phyloP scores from a whole-genome alignment of 2,113 vertebrate species.

The Marcusenius ussheri region DNA sequence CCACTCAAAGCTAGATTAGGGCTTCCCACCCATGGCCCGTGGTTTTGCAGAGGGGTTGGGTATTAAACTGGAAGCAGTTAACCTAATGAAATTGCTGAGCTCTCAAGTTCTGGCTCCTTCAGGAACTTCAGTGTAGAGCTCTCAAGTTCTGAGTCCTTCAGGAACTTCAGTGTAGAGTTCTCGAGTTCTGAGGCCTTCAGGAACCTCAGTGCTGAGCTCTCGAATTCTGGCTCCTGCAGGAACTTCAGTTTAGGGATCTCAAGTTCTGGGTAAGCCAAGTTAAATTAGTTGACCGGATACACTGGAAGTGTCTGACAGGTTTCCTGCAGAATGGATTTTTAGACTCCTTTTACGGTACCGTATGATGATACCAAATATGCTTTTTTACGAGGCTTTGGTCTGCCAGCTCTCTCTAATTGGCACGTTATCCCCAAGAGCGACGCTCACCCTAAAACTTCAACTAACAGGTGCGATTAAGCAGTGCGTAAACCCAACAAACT shows the following conservation, averaged over 20 bases:
- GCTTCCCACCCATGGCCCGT: not conserved
- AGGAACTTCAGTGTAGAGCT: not conserved
- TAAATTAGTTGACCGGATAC: no score
- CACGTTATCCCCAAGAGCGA: not conserved
- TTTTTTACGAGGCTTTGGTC: not conserved
- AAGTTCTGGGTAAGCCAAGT: not conserved
- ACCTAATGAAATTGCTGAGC: not conserved
- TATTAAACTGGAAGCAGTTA: no score
- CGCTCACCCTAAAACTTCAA: not conserved
- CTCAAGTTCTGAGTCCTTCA: not conserved
- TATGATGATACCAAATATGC: not conserved
- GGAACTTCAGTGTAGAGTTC: not conserved
- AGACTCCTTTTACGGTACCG: not conserved
- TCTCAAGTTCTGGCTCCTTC: not conserved
- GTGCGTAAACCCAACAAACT: slow-evolving; percentile 2
- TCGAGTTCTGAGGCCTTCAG: not conserved
- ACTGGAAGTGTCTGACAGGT: no score
- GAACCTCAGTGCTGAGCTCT: not conserved
- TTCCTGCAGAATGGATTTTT: not conserved
- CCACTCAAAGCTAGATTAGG: not conserved
- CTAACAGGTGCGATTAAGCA: not conserved
- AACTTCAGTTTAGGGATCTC: not conserved
- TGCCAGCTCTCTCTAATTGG: not conserved
- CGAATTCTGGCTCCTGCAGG: not conserved
- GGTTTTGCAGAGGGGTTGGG: not conserved